Conservation (phyloP, 2,888 invertebrate species). For the Parascotia fuliginaria region DNA sequence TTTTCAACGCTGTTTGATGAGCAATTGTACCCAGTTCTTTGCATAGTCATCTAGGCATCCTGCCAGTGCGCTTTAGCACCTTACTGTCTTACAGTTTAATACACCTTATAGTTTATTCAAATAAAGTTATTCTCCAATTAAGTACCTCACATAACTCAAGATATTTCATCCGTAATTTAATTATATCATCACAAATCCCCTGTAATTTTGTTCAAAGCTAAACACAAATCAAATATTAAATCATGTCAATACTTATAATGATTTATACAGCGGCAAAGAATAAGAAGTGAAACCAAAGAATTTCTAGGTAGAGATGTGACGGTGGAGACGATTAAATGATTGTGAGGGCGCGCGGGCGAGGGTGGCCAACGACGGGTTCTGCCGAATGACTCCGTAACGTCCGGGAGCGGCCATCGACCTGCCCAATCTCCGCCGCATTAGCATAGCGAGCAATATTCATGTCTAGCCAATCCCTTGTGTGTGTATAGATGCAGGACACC, state of each 20-base stretch:
- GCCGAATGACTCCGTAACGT: constrained; percentile 82
- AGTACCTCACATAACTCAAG: no score
- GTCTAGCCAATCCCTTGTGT: constrained; percentile 68
- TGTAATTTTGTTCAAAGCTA: constrained; percentile 1
- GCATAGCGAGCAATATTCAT: constrained; percentile 85
- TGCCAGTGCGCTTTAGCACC: no score
- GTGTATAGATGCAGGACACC: constrained; percentile 48
- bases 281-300: constrained; percentile 23
- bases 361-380: constrained; percentile 75
- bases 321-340: constrained; percentile 42
- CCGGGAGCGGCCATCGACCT: constrained; percentile 85
- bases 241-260: background rate
- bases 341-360: constrained; percentile 66
- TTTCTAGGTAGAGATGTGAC: constrained; percentile 29
- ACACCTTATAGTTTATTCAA: no score
- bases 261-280: constrained; percentile 3
- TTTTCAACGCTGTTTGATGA: no score
- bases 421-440: constrained; percentile 86
- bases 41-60: no score
- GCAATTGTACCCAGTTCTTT: no score
- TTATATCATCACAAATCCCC: no score
- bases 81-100: no score
- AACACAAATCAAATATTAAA: background rate
- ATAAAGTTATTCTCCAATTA: no score
- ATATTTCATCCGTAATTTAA: no score